Evolutionary conservation across 2,113 vertebrate genomes (phyloP).

Genomic region (Chaetops frenatus): DNA sequence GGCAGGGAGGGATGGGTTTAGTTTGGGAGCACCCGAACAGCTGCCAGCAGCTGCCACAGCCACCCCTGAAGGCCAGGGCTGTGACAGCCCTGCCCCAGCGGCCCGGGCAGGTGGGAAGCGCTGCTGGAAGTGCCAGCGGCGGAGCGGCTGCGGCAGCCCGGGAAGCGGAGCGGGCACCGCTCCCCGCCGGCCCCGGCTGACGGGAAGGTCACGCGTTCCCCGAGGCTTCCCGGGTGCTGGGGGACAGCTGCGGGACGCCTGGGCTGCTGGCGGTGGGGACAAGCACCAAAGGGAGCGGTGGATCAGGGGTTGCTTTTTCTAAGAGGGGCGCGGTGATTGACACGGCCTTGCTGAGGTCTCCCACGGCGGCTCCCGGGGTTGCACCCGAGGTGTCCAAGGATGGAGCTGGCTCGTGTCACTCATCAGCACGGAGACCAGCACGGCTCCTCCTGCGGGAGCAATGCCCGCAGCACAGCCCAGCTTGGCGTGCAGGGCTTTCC

Average conservation of each 20-base stretch:
- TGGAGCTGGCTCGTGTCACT: not conserved
- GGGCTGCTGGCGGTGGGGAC: not conserved
- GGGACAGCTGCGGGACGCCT: not conserved
- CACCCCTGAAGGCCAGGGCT: not conserved
- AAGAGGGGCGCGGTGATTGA: not conserved
- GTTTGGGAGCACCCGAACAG: not conserved
- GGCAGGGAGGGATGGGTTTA: not conserved
- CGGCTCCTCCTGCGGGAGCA: not conserved
- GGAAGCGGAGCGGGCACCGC: not conserved
- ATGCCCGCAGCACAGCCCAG: rapidly evolving
- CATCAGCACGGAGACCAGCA: not conserved
- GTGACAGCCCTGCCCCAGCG: not conserved
- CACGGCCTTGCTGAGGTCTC: not conserved
- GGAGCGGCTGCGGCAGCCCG: not conserved
- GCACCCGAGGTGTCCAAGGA: not conserved
- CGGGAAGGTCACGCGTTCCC: not conserved
- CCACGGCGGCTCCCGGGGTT: rapidly evolving
- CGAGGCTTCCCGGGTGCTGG: rapidly evolving
- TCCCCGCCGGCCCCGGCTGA: not conserved
- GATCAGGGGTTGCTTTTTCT: not conserved
- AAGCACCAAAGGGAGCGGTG: not conserved
- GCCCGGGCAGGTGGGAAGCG: not conserved
- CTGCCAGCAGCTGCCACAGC: not conserved
- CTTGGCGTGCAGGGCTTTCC: rapidly evolving
- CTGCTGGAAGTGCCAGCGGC: rapidly evolving